Evolutionary conservation across 92 coral and sea anemone species (phyloP), one percentile per base, ranked within the genome.

Genomic region (Palythoa heliodiscus): DNA sequence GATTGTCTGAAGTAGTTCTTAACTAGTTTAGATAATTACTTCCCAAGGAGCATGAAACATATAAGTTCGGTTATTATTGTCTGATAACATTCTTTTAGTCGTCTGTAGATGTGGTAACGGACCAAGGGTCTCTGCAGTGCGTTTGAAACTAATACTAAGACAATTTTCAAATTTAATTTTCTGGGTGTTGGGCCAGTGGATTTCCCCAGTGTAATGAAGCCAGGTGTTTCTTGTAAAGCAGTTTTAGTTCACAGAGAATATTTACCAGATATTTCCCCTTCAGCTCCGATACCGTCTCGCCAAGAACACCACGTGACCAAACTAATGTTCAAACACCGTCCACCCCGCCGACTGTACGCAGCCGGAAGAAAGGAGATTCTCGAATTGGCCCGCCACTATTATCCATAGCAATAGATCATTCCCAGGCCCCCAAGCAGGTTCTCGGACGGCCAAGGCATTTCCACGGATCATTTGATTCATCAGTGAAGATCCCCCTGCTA

Each of bases 261-360:
- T 24, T 75, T 5, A 25, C 55, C 3, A 54, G 14, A 7, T 1
- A 10, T n/a, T 17, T 58, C 13, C 24, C 37, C 35, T 39, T 19
- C 60, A 80, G 84, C 61, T 80, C 84, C 13, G 43, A 48, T 86
- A 57, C 47, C 55, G 88, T 92, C 63, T 89, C 96, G 3, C 84
- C 89, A 47, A 66, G 90, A 17, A 63, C 92, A 13, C 94, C 95
- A 70, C 24, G 66, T 38, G 73, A 78, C 23, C 55, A 20, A 15
- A 70, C 67, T 39, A 78, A 85, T 17, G 80, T 88, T 2, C 88
- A 84, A 16, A 89, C 98, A n/a, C 95, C 97, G n/a, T 80, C 88
- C 43, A 92, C 98, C 72, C 98, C 98, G 14, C 95, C 95, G 84
- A 94, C 98, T 16, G 95, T 94, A 35, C 89, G 95, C 29, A 75